A percentile compares a stretch with the other conserved stretches of the same genome.
Evolutionary conservation across 1,140 invertebrate genomes (phyloP).

Genomic region (Sycophaga agraensis): DNA sequence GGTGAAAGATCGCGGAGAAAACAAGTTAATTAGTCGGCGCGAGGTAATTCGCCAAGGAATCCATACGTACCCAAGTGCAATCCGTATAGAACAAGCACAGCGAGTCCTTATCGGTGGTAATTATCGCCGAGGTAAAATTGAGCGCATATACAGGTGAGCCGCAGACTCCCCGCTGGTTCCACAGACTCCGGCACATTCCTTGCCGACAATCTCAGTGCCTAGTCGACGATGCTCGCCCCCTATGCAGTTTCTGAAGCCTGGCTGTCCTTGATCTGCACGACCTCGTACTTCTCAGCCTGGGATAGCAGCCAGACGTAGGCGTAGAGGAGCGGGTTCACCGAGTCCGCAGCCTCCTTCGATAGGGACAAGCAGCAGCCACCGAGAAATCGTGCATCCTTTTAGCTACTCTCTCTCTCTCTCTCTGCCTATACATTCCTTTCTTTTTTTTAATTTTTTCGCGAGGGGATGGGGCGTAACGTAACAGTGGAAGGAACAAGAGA

Average conservation of each 20-base stretch:
- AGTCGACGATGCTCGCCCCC: not conserved
- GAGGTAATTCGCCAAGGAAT: too few relatives aligned
- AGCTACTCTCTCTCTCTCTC: conserved; percentile 7
- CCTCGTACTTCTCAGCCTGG: conserved; percentile 32
- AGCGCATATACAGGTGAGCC: not conserved
- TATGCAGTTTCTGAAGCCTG: not conserved
- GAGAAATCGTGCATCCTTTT: not conserved
- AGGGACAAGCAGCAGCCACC: not conserved
- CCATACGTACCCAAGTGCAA: too few relatives aligned
- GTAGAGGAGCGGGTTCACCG: conserved; percentile 33
- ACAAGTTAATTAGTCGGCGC: too few relatives aligned
- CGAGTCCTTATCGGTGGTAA: too few relatives aligned
- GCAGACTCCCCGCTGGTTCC: not conserved
- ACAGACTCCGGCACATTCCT: too few relatives aligned
- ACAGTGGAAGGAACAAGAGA: too few relatives aligned
- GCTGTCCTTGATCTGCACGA: conserved; percentile 31
- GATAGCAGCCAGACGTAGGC: conserved; percentile 33
- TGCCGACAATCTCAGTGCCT: too few relatives aligned
- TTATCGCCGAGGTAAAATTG: too few relatives aligned
- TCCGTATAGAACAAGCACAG: not conserved
- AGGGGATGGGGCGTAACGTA: too few relatives aligned
- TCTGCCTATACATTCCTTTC: conserved; percentile 26
- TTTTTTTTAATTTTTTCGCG: not conserved
- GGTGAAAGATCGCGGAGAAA: too few relatives aligned
- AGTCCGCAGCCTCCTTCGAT: conserved; percentile 32